Conservation (phyloP, 2,797 vertebrate species). For the Brachymystax lenok region DNA sequence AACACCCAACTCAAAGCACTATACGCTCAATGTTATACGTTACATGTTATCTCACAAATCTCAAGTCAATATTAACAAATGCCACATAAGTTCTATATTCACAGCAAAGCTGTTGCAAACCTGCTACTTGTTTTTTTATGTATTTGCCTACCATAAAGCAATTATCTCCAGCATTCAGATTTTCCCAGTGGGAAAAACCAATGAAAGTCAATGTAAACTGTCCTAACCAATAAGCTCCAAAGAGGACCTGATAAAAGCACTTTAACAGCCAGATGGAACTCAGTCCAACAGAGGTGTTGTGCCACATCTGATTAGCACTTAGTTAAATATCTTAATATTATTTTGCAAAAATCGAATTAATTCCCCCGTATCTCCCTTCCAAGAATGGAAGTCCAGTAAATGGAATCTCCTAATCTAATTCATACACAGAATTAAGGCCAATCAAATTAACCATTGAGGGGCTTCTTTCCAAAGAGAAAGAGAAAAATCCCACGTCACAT, state of each 20-base stretch:
- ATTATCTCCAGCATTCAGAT: neutral
- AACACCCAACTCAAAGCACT: neutral
- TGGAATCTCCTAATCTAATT: neutral
- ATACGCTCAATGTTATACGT: neutral
- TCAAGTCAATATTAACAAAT: neutral
- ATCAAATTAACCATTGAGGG: neutral
- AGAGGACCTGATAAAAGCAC: neutral
- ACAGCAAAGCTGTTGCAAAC: neutral
- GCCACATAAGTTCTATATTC: neutral
- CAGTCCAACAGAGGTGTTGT: neutral
- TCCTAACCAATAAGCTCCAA: neutral
- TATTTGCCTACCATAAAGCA: neutral
- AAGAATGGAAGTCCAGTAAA: no score
- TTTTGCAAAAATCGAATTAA: neutral
- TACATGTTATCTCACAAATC: conserved; percentile 29
- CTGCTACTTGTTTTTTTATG: neutral
- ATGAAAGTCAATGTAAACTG: neutral
- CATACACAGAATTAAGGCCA: neutral
- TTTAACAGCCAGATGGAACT: neutral
- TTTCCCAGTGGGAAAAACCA: neutral
- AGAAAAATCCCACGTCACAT: neutral
- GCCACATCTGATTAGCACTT: neutral
- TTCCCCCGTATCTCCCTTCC: no score
- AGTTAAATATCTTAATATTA: no score
- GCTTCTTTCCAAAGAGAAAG: neutral